Evolutionary conservation across 2,113 vertebrate genomes (phyloP).

Genomic region (Aplodontia rufa): DNA sequence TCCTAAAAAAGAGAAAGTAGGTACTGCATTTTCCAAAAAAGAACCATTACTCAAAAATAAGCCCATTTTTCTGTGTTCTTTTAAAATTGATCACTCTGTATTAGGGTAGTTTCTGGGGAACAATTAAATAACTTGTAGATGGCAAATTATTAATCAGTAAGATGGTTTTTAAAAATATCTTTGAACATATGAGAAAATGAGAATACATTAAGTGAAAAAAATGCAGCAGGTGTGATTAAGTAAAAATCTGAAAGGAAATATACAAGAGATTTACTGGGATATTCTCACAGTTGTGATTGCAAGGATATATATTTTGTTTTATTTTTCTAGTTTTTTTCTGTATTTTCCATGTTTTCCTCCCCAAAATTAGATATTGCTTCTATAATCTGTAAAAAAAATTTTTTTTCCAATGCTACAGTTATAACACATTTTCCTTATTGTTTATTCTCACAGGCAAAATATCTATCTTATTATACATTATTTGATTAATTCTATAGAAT

Average conservation of each 20-base stretch:
- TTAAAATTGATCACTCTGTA: not conserved
- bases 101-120: not conserved
- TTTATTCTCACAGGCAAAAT: slow-evolving; percentile 6
- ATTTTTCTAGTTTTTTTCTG: not conserved
- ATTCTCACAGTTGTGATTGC: not conserved
- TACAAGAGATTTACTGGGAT: not conserved
- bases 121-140: slow-evolving; percentile 8
- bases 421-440: not conserved
- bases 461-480: slow-evolving; percentile 29
- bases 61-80: slow-evolving; percentile 14
- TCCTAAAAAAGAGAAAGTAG: not conserved
- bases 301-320: not conserved
- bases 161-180: not conserved
- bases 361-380: not conserved
- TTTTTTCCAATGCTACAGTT: not conserved
- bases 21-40: not conserved
- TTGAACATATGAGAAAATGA: slow-evolving; percentile 13
- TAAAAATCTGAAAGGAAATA: slow-evolving; percentile 35
- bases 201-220: not conserved
- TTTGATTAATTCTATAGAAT: not conserved
- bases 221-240: not conserved
- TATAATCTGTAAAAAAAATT: not conserved
- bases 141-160: not conserved
- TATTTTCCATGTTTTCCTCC: not conserved
- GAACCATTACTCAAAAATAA: not conserved